phyloP scores from a whole-genome alignment of 2,888 invertebrate species.

The Pristionchus exspectatus region DNA sequence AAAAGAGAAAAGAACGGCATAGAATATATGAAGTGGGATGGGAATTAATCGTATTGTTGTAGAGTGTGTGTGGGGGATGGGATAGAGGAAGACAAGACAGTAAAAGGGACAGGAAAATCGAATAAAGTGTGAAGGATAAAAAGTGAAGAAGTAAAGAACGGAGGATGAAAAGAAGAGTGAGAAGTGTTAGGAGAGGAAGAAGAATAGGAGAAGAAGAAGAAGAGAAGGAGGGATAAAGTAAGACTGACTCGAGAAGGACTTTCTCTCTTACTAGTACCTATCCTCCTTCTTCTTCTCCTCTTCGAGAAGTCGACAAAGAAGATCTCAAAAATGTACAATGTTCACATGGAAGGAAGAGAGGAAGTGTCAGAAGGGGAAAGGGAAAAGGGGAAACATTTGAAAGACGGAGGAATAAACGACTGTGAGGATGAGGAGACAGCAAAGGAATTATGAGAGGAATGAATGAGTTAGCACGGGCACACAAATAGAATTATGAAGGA shows the following conservation, averaged over 20 bases:
- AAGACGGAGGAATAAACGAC: slow-evolving; percentile 11
- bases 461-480: background rate
- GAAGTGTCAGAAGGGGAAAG: background rate
- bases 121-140: slow-evolving; percentile 32
- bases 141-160: slow-evolving; percentile 28
- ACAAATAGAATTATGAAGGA: background rate
- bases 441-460: slow-evolving; percentile 16
- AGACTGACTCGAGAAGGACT: slow-evolving; percentile 35
- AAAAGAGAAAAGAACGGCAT: slow-evolving; percentile 12
- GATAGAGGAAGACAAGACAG: background rate
- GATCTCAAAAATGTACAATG: slow-evolving; percentile 42
- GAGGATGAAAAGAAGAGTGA: background rate
- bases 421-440: background rate
- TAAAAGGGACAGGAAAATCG: background rate
- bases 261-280: background rate
- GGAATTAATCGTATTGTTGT: slow-evolving; percentile 29
- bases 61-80: background rate
- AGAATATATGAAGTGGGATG: background rate
- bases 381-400: background rate
- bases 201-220: slow-evolving; percentile 3
- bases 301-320: background rate
- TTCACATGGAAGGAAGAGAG: slow-evolving; percentile 11
- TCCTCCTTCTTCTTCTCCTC: background rate
- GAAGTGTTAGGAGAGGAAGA: slow-evolving; percentile 24
- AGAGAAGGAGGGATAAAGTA: slow-evolving; percentile 11